phyloP scores from a whole-genome alignment of 2,797 vertebrate species.

The Karalla daura region DNA sequence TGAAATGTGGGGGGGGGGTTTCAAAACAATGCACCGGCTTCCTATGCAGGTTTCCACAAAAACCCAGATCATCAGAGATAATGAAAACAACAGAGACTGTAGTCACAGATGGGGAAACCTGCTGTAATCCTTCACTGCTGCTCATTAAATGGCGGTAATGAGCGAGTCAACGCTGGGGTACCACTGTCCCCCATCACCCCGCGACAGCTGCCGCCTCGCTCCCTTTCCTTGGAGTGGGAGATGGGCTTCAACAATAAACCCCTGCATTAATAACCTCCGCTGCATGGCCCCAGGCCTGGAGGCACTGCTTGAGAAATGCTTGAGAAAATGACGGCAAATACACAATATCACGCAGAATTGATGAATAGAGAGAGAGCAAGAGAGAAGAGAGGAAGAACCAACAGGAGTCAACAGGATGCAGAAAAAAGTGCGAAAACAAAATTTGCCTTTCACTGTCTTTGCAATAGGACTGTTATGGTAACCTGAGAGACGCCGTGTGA shows the following conservation, averaged over 20 bases:
- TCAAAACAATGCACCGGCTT: constrained; percentile 5
- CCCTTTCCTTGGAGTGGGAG: constrained; percentile 39
- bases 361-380: constrained; percentile 14
- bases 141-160: constrained; percentile 81
- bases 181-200: constrained; percentile 53
- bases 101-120: constrained; percentile 67
- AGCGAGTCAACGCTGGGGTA: constrained; percentile 62
- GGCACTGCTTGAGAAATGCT: constrained; percentile 21
- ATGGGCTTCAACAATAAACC: constrained; percentile 77
- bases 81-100: constrained; percentile 42
- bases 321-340: constrained; percentile 43
- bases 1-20: too few species aligned
- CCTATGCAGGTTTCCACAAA: constrained; percentile 5
- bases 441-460: too few species aligned
- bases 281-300: constrained; percentile 22
- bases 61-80: constrained; percentile 33
- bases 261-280: constrained; percentile 66
- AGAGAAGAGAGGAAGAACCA: too few species aligned
- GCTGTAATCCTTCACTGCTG: constrained; percentile 70
- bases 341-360: constrained; percentile 18
- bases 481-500: too few species aligned
- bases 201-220: constrained; percentile 69
- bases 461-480: too few species aligned
- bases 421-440: too few species aligned
- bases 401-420: too few species aligned